These are phyloP conservation scores for Ciconia nigra DNA, from an alignment of 2,797 vertebrate genomes.

Conservation along the genomic window DNA sequence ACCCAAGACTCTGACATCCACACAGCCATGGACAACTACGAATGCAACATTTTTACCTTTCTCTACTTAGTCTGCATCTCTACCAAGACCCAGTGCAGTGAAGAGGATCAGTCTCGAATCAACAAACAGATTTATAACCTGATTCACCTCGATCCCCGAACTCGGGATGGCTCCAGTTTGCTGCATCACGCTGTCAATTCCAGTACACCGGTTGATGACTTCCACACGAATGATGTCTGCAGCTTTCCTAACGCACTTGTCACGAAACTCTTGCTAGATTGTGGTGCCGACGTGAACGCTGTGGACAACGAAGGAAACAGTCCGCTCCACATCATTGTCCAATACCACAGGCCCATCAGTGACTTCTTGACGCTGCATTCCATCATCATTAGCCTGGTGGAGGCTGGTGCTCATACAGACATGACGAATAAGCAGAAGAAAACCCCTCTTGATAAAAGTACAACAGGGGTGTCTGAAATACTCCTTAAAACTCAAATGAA, in stretches of 20 bases:
- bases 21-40: slow-evolving; percentile 87
- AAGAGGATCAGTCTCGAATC: slow-evolving; percentile 85
- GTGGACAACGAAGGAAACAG: slow-evolving; percentile 93
- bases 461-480: slow-evolving; percentile 96
- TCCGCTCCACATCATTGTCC: slow-evolving; percentile 93
- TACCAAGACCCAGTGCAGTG: slow-evolving; percentile 88
- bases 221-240: slow-evolving; percentile 97
- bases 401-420: slow-evolving; percentile 96
- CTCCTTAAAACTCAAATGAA: slow-evolving; percentile 98
- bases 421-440: slow-evolving; percentile 98
- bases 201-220: slow-evolving; percentile 92
- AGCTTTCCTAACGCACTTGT: slow-evolving; percentile 94
- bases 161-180: slow-evolving; percentile 87
- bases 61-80: slow-evolving; percentile 96
- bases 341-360: slow-evolving; percentile 98
- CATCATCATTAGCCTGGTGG: slow-evolving; percentile 96
- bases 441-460: slow-evolving; percentile 95
- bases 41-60: slow-evolving; percentile 95
- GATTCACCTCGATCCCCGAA: slow-evolving; percentile 90
- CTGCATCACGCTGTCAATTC: slow-evolving; percentile 95
- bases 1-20: slow-evolving; percentile 82
- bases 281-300: slow-evolving; percentile 89
- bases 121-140: slow-evolving; percentile 97
- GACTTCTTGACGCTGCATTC: slow-evolving; percentile 97
- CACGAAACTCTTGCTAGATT: slow-evolving; percentile 92